Evolutionary conservation across 2,113 vertebrate genomes (phyloP), one percentile per base, ranked within the genome.

Genomic region (Penelope pileata): DNA sequence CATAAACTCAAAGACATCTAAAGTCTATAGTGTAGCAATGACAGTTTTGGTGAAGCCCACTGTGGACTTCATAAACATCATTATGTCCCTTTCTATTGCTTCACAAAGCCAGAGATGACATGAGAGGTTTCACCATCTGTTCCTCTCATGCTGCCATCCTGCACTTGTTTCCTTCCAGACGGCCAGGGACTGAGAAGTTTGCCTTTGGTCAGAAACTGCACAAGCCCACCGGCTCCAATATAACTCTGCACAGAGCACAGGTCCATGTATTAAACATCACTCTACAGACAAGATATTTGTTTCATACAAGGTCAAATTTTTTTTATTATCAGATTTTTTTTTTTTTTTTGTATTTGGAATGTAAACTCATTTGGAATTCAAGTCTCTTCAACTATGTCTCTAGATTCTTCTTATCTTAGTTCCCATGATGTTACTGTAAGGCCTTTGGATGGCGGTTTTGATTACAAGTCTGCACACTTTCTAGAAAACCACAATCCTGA

Each of bases 401-500:
- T 62, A 69, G 51, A 86, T 86, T 77, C 81, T 74, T 88, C n/a
- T 81, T 75, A 76, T 80, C n/a, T 50, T 58, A 14, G 36, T 56
- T 90, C 43, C 47, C 42, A 74, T 6, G 3, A 59, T 48, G 64
- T 91, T 86, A 54, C 85, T 23, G 54, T 34, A 93, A 23, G 70
- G 66, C 58, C 23, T 85, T 54, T 51, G 50, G 38, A 59, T 83
- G 76, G 90, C 76, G 88, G 64, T 53, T 90, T 83, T 67, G 91
- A 88, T 96, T 91, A 8, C 27, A 85, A 66, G 59, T 54, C 69
- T 94, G 79, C 53, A 76, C 62, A 43, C 38, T 60, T 72, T 36
- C 92, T 88, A 73, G 84, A 91, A 95, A 80, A 94, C 40, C 80
- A 88, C 74, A 66, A 67, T 67, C 68, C 76, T 86, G 64, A 84